Evolutionary conservation across 2,113 vertebrate species (phyloP), one percentile per base, ranked within the genome.

Genomic region (Chloropsis cyanopogon): DNA sequence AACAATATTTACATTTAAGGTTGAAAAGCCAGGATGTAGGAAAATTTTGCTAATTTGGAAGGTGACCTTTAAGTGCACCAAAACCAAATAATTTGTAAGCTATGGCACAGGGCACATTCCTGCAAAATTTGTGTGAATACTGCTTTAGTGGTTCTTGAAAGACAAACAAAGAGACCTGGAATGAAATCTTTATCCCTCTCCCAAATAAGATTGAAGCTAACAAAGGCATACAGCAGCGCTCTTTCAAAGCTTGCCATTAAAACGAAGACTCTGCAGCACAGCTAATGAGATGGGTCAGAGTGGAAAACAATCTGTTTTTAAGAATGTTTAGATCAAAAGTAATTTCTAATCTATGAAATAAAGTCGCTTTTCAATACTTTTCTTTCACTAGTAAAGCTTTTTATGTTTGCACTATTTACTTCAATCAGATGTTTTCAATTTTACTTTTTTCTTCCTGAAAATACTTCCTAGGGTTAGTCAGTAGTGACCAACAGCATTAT

Each of bases 361-460:
- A 97, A 97, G 97, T 97, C 83, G 73, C 93, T 97, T 97, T 96
- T 98, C 97, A 98, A 97, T 98, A 97, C 96, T 96, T 97, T 96
- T 97, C 96, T 98, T 98, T 98, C 97, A 97, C 97, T 92, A 97
- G 95, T 79, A 96, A 97, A 95, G 96, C 97, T 98, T 98, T 97
- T 98, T 98, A 98, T 98, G 97, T 98, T 96, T 98, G 97, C 96
- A 97, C 97, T 98, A 97, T 98, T 98, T 98, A 98, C 97, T 98
- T 97, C 97, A 97, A 98, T 98, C 98, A 98, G 97, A 98, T 98
- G 98, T 98, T 98, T 98, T 98, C 97, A 98, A 98, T 99, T 98
- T 97, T 96, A 90, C 96, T 80, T 96, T 98, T 93, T 97, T 95
- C 86, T 95, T 91, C 93, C 90, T 95, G 97, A 97, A 98, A 98